Conservation (phyloP, 2,797 vertebrate genomes). For the Fundulus diaphanus region DNA sequence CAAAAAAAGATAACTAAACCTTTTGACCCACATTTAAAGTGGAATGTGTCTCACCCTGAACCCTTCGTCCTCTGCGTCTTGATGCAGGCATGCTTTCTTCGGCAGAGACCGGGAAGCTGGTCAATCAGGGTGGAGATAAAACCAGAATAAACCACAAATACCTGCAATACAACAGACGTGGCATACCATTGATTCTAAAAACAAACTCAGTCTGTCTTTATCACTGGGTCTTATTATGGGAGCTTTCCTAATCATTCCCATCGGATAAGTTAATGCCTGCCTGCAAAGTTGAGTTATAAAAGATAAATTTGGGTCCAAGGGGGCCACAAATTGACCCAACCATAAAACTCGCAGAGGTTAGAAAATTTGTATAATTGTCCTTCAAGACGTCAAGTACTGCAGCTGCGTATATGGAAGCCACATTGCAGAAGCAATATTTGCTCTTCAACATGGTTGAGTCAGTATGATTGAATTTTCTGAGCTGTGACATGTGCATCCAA, state of each 20-base stretch:
- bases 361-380: slow-evolving; percentile 22
- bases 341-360: slow-evolving; percentile 15
- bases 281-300: neutral
- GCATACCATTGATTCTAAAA: neutral
- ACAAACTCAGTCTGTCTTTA: neutral
- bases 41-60: too few relatives aligned
- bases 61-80: too few relatives aligned
- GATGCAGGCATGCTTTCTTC: too few relatives aligned
- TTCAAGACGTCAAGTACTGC: neutral
- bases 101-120: too few relatives aligned
- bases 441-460: neutral
- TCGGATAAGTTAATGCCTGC: neutral
- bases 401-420: neutral
- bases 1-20: too few relatives aligned
- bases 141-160: too few relatives aligned
- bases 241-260: neutral
- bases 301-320: neutral
- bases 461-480: neutral
- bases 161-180: neutral
- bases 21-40: too few relatives aligned
- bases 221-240: neutral
- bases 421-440: neutral
- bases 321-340: neutral
- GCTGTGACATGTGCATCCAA: neutral
- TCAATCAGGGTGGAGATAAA: too few relatives aligned